Percentiles rank a stretch among this genome's conserved stretches.
phyloP scores from a whole-genome alignment of 2,888 invertebrate genomes.

The Ennomos erosarius region DNA sequence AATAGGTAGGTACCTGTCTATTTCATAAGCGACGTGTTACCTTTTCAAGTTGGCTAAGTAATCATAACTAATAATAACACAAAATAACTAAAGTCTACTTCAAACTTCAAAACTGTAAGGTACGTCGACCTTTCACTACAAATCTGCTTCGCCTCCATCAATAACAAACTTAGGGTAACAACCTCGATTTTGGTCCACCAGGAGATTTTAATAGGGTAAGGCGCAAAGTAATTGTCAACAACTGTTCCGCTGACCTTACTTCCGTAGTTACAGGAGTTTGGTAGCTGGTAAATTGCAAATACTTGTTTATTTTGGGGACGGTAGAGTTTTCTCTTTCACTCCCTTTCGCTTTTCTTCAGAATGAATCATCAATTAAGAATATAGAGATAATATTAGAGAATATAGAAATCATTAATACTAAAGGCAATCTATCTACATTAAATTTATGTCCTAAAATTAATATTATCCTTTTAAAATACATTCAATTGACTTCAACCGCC shows the following conservation, averaged over 20 bases:
- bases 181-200: constrained; percentile 18
- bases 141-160: constrained; percentile 28
- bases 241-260: constrained; percentile 31
- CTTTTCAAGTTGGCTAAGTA: too few species aligned
- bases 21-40: too few species aligned
- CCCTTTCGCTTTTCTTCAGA: too few species aligned
- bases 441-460: too few species aligned
- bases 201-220: constrained; percentile 35
- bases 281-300: constrained; percentile 31
- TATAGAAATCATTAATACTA: too few species aligned
- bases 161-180: constrained; percentile 35
- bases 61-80: too few species aligned
- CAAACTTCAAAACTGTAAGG: constrained; percentile 12
- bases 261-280: constrained; percentile 16
- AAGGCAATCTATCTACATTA: too few species aligned
- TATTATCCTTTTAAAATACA: too few species aligned
- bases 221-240: constrained; percentile 39
- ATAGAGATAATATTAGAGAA: too few species aligned
- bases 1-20: too few species aligned
- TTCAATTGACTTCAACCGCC: too few species aligned
- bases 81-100: neutral
- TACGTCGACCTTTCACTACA: constrained; percentile 30
- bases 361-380: too few species aligned
- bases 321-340: neutral
- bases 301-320: constrained; percentile 27